Evolutionary conservation across 2,113 vertebrate species (phyloP).

Genomic region (Hippocampus comes): DNA sequence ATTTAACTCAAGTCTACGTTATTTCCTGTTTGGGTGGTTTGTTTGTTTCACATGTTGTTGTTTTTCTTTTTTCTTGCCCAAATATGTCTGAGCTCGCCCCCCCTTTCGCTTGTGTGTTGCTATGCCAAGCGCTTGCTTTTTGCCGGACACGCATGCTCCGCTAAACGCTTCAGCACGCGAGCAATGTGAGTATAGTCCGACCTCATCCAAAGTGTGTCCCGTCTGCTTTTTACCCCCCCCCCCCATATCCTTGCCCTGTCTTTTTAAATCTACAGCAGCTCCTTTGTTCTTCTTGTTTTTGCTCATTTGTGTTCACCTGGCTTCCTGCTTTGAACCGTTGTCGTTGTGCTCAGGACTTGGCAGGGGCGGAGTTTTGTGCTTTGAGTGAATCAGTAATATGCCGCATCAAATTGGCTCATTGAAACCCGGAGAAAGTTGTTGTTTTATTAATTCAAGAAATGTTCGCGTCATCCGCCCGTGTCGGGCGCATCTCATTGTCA

Average conservation of each 20-base stretch:
- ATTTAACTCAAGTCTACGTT: slow-evolving; percentile 62
- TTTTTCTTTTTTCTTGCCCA: slow-evolving; percentile 6
- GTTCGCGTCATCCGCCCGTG: too few relatives aligned
- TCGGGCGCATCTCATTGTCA: not conserved
- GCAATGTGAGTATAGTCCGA: slow-evolving; percentile 40
- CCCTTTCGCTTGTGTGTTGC: slow-evolving; percentile 1
- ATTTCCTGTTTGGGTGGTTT: slow-evolving; percentile 13
- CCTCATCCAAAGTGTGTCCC: slow-evolving; percentile 11
- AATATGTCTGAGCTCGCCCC: not conserved
- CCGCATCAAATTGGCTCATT: too few relatives aligned
- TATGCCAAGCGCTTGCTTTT: slow-evolving; percentile 20
- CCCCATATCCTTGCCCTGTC: not conserved
- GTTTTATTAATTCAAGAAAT: too few relatives aligned
- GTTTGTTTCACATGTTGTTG: slow-evolving; percentile 14
- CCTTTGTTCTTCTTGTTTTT: not conserved
- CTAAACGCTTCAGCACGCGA: slow-evolving; percentile 31
- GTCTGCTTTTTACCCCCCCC: not conserved
- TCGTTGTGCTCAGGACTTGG: too few relatives aligned
- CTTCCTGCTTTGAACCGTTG: too few relatives aligned
- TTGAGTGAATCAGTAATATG: too few relatives aligned
- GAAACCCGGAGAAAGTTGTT: too few relatives aligned
- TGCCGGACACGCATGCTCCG: slow-evolving; percentile 22
- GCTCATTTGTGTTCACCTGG: not conserved
- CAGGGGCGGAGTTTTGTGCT: too few relatives aligned
- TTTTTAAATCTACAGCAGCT: not conserved